Base-by-base conservation (phyloP, 2,888 invertebrate species). In the Lydus trimaculatus region DNA sequence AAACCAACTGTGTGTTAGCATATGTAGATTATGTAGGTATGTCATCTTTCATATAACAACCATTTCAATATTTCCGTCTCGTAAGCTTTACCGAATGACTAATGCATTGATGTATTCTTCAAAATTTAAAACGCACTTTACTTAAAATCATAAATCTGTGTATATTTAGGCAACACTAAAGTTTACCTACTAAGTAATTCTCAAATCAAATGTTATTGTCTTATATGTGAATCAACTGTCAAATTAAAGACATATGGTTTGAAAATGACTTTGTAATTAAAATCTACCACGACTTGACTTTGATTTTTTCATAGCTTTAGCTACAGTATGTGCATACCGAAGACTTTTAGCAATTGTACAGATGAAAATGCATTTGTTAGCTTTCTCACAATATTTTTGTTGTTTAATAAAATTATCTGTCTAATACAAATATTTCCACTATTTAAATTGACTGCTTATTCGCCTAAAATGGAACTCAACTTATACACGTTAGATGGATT, bases 11-110 rank as follows among this genome's bases (percentile, higher is more conserved):
- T 60, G 60, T 63, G 65, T 69, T 61, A 65, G 65, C 63, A 66
- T 69, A 69, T 66, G 69, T 69, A 61, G 52, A 66, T 61, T 64
- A 62, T 56, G 58, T 56, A 65, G 65, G 59, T 68, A 66, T 63
- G 61, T 70, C 69, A 70, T 66, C 66, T 66, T 64, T 70, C 66
- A 66, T 70, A 70, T 62, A 65, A 65, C 61, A 52, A 43, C 33
- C 65, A 65, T 36, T 20, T 43, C 33, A 36, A 65, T 60, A 69
- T 66, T 69, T 69, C 63, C 63, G 63, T 58, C 58, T 65, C 33
- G 56, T 61, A 69, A 61, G 62, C 28, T 36, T 23, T 48, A 58
- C 11, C 23, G n/a, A 65, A 65, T 65, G 62, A 65, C 43, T 63
- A 31, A 63, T 65, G 11, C 15, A 4, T 39, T 15, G 8, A 7